These are phyloP conservation scores for Cirrhinus mrigala DNA, from an alignment of 2,797 vertebrate species.

Conservation along the genomic window DNA sequence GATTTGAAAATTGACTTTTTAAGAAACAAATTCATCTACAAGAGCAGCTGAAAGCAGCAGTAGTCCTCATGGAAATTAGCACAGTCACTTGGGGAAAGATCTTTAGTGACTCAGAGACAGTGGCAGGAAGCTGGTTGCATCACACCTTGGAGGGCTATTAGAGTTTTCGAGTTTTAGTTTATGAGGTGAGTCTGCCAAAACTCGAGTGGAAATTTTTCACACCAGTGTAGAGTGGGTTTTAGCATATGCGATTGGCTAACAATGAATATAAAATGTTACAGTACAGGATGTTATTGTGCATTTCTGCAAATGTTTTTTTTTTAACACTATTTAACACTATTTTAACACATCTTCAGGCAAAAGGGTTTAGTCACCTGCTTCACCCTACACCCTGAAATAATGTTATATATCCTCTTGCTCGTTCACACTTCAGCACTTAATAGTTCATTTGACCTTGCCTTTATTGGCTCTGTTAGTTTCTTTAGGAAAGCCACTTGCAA, in stretches of 20 bases:
- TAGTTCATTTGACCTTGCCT: neutral
- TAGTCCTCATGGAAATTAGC: conserved; percentile 22
- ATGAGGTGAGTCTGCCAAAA: conserved; percentile 24
- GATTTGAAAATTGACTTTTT: conserved; percentile 23
- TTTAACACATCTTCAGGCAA: conserved; percentile 5
- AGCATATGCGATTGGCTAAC: neutral
- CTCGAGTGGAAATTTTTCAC: conserved; percentile 35
- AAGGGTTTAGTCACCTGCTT: conserved; percentile 6
- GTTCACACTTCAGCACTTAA: neutral
- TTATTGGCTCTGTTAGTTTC: neutral
- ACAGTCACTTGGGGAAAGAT: conserved; percentile 20
- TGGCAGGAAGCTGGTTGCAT: conserved; percentile 29
- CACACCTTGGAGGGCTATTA: conserved; percentile 23
- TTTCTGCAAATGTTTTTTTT: conserved; percentile 50
- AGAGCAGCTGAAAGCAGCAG: conserved; percentile 12
- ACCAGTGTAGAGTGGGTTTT: neutral
- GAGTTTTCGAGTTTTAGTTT: conserved; percentile 1
- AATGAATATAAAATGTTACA: conserved; percentile 53
- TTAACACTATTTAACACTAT: neutral
- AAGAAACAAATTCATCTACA: neutral
- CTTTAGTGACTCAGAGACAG: conserved; percentile 31
- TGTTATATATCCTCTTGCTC: neutral
- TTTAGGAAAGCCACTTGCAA: neutral
- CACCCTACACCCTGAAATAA: neutral
- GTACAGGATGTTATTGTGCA: conserved; percentile 54